These are phyloP conservation scores for Cacoxenus indagator DNA, from an alignment of 2,888 invertebrate species.

Conservation along the genomic window DNA sequence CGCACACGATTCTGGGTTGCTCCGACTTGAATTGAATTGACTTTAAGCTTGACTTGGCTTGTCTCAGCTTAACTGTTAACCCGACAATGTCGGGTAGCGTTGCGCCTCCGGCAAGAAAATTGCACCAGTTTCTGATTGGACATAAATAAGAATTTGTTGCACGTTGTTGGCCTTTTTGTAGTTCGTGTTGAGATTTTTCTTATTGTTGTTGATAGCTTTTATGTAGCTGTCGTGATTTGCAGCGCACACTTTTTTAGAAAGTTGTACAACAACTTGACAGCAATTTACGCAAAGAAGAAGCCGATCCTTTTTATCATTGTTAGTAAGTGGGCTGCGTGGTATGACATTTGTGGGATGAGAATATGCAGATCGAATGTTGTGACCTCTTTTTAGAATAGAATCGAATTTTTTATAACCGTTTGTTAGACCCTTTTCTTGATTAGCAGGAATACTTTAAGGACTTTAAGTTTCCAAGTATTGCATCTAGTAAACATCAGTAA, in stretches of 20 bases:
- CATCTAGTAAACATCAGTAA: no score
- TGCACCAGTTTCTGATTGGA: conserved; percentile 18
- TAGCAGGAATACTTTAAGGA: no score
- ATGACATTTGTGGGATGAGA: no score
- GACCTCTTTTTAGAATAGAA: no score
- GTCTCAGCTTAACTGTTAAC: background rate
- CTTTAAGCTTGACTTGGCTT: background rate
- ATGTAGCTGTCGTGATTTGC: conserved; percentile 53
- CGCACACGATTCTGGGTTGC: conserved; percentile 7
- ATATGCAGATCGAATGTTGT: background rate
- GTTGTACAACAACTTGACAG: conserved; percentile 56
- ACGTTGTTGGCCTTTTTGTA: background rate
- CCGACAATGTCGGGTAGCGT: background rate
- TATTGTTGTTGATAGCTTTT: conserved; percentile 10
- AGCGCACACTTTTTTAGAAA: conserved; percentile 61
- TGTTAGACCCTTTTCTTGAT: no score
- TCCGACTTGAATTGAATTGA: no score
- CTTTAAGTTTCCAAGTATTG: no score
- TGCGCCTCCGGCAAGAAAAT: background rate
- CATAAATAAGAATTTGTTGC: conserved; percentile 1
- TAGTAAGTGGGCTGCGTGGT: no score
- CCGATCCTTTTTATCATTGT: background rate
- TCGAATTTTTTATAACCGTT: no score
- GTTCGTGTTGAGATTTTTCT: background rate
- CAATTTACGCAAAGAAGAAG: background rate